A percentile compares a stretch with the other conserved stretches of the same genome.
phyloP scores from a whole-genome alignment of 1,140 invertebrate genomes.

The Vanessa atalanta region DNA sequence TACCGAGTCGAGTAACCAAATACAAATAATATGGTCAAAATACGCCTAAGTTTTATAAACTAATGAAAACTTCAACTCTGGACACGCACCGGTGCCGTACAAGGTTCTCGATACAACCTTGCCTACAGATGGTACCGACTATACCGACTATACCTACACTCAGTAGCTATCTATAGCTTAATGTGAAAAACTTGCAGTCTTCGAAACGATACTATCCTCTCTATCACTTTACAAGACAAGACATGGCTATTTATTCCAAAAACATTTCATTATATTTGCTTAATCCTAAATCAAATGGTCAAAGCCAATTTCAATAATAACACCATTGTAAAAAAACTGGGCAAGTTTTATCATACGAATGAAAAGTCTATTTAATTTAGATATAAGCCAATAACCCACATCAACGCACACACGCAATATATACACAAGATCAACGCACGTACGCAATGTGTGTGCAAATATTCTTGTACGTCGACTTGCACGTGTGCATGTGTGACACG shows the following conservation, averaged over 20 bases:
- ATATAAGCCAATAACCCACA: constrained; percentile 22
- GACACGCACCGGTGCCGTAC: not conserved
- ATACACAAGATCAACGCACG: too few relatives aligned
- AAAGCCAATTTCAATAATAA: constrained; percentile 1
- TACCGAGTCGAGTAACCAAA: not conserved
- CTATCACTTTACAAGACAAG: constrained; percentile 62
- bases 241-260: constrained; percentile 47
- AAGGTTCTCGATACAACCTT: not conserved
- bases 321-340: not conserved
- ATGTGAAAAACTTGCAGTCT: constrained; percentile 69
- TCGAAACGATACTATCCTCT: constrained; percentile 67
- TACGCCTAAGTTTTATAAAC: constrained; percentile 2
- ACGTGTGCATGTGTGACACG: not conserved
- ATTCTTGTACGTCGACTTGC: not conserved
- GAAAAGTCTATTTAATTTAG: constrained; percentile 22
- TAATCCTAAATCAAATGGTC: not conserved
- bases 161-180: constrained; percentile 19
- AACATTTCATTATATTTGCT: constrained; percentile 3
- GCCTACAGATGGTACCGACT: not conserved
- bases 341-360: constrained; percentile 5
- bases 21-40: not conserved
- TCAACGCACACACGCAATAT: not conserved
- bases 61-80: constrained; percentile 6
- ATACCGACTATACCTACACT: constrained; percentile 1
- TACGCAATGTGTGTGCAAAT: not conserved